Evolutionary conservation across 1,140 invertebrate genomes (phyloP).

Genomic region (Calycopis cecrops): DNA sequence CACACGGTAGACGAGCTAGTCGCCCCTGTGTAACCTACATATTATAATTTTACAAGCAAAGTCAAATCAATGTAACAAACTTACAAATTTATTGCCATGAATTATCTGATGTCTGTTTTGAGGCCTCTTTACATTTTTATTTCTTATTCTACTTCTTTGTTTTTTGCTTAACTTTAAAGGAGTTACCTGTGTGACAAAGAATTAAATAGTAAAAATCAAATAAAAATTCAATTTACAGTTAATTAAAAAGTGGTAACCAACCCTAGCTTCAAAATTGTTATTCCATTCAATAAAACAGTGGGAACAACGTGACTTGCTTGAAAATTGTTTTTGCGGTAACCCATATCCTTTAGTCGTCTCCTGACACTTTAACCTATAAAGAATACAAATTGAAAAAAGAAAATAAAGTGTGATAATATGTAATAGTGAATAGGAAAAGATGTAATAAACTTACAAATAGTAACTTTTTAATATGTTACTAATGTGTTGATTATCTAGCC

Average conservation of each 20-base stretch:
- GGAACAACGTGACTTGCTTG: conserved; percentile 41
- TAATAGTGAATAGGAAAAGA: too few relatives aligned
- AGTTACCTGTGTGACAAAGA: conserved; percentile 28
- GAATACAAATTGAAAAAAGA: conserved; percentile 7
- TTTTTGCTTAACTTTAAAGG: conserved; percentile 44
- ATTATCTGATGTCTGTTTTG: conserved; percentile 30
- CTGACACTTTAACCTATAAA: conserved; percentile 47
- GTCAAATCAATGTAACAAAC: too few relatives aligned
- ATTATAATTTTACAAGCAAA: too few relatives aligned
- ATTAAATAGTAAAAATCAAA: conserved; percentile 16
- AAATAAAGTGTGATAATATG: not conserved
- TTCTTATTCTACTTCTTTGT: conserved; percentile 44
- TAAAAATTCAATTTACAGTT: conserved; percentile 3
- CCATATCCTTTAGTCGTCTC: conserved; percentile 37
- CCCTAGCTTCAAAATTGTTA: conserved; percentile 34
- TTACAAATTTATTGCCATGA: conserved; percentile 50
- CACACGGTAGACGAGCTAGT: too few relatives aligned
- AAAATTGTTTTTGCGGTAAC: conserved; percentile 50
- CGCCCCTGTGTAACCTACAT: too few relatives aligned
- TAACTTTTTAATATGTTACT: conserved; percentile 44
- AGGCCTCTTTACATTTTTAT: conserved; percentile 24
- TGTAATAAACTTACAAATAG: conserved; percentile 55
- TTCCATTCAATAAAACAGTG: conserved; percentile 52
- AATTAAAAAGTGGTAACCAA: conserved; percentile 16
- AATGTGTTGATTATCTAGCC: conserved; percentile 26